phyloP scores from a whole-genome alignment of 2,888 invertebrate species.

The Autographa pulchrina region DNA sequence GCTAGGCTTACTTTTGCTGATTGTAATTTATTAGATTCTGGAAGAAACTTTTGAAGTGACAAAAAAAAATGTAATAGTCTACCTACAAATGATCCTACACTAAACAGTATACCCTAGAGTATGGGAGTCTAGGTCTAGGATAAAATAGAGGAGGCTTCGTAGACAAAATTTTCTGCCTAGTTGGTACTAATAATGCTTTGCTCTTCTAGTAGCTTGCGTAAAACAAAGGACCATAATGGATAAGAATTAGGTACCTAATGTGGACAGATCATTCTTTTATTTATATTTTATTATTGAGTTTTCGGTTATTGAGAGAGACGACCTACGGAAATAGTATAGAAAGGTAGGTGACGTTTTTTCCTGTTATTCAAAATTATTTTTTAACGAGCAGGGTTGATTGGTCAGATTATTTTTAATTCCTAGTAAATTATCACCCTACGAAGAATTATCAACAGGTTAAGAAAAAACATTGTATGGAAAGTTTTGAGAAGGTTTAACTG shows the following conservation, averaged over 20 bases:
- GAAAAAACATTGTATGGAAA: background rate
- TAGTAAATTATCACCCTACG: background rate
- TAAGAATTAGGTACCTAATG: constrained; percentile 16
- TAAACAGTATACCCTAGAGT: too few relatives aligned
- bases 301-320: too few relatives aligned
- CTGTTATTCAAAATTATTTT: background rate
- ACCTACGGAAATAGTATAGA: constrained; percentile 24
- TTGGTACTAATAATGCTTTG: too few relatives aligned
- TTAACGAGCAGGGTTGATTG: background rate
- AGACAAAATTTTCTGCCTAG: too few relatives aligned
- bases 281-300: constrained; percentile 13
- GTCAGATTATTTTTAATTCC: background rate
- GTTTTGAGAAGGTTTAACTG: background rate
- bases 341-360: background rate
- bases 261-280: constrained; percentile 6
- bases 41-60: too few relatives aligned
- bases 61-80: too few relatives aligned
- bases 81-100: too few relatives aligned
- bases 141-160: too few relatives aligned
- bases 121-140: too few relatives aligned
- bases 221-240: background rate
- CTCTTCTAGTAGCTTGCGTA: too few relatives aligned
- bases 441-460: too few relatives aligned
- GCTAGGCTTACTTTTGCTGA: background rate
- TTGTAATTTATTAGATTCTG: too few relatives aligned